Conservation (phyloP, 2,113 vertebrate genomes). For the Carlito syrichta region DNA sequence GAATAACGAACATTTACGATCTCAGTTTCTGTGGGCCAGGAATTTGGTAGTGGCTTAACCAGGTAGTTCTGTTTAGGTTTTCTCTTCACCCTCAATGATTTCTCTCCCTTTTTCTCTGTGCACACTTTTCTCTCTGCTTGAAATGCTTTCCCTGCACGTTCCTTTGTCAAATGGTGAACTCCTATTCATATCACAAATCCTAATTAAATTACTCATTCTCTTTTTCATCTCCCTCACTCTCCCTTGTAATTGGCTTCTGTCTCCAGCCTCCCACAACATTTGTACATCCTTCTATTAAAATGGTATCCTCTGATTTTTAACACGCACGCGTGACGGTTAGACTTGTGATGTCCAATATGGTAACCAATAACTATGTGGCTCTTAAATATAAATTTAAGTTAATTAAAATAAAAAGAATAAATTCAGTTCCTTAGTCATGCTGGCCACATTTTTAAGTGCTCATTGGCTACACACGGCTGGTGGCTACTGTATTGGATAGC, state of each 20-base stretch:
- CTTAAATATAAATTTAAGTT: neutral
- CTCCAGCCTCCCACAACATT: neutral
- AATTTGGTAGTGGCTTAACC: neutral
- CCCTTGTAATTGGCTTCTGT: neutral
- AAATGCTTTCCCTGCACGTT: neutral
- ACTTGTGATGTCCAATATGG: neutral
- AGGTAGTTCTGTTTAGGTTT: neutral
- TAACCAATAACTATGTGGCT: neutral
- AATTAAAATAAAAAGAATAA: neutral
- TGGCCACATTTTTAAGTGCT: neutral
- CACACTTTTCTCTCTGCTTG: neutral
- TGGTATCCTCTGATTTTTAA: neutral
- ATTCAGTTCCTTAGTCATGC: neutral
- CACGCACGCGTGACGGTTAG: neutral
- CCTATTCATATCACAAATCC: neutral
- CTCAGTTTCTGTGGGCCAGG: neutral
- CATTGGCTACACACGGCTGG: neutral
- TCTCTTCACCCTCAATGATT: neutral
- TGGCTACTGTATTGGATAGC: neutral
- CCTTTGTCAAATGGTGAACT: neutral
- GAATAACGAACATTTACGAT: neutral
- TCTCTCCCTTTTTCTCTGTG: neutral
- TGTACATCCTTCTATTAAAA: neutral
- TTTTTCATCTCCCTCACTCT: neutral
- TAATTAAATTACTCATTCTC: neutral